These are phyloP conservation scores for Chaenodraco wilsoni DNA, from an alignment of 2,797 vertebrate species.

Conservation along the genomic window DNA sequence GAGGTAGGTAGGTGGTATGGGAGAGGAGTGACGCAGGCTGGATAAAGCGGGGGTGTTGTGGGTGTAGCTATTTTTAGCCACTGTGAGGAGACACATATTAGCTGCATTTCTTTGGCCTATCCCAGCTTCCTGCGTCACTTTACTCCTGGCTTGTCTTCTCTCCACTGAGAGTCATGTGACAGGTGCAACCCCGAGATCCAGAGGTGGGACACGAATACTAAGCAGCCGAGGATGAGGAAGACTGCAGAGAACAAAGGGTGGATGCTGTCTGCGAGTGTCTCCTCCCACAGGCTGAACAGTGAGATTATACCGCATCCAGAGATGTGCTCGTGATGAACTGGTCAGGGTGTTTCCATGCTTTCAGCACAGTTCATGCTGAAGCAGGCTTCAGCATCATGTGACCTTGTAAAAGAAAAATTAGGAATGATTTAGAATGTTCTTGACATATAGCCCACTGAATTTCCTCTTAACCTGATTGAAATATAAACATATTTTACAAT, in stretches of 20 bases:
- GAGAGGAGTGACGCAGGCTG: constrained; percentile 68
- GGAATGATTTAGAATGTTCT: not conserved
- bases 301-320: constrained; percentile 15
- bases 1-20: constrained; percentile 45
- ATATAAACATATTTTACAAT: not conserved
- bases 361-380: constrained; percentile 17
- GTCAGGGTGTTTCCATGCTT: constrained; percentile 30
- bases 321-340: constrained; percentile 24
- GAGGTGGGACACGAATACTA: constrained; percentile 55
- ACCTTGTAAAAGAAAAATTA: constrained; percentile 3
- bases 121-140: constrained; percentile 61
- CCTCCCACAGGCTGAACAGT: constrained; percentile 20
- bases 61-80: constrained; percentile 74
- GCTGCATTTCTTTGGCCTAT: constrained; percentile 58
- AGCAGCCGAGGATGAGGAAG: constrained; percentile 42
- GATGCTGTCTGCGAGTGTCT: constrained; percentile 21
- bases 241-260: constrained; percentile 43
- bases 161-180: constrained; percentile 54
- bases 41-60: constrained; percentile 62
- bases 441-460: not conserved
- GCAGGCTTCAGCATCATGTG: not conserved
- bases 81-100: constrained; percentile 59
- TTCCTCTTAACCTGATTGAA: not conserved
- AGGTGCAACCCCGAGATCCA: constrained; percentile 53
- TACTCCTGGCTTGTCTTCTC: constrained; percentile 53